These are phyloP conservation scores for Lissonota sp. DNA, from an alignment of 2,888 invertebrate genomes.

Conservation along the genomic window DNA sequence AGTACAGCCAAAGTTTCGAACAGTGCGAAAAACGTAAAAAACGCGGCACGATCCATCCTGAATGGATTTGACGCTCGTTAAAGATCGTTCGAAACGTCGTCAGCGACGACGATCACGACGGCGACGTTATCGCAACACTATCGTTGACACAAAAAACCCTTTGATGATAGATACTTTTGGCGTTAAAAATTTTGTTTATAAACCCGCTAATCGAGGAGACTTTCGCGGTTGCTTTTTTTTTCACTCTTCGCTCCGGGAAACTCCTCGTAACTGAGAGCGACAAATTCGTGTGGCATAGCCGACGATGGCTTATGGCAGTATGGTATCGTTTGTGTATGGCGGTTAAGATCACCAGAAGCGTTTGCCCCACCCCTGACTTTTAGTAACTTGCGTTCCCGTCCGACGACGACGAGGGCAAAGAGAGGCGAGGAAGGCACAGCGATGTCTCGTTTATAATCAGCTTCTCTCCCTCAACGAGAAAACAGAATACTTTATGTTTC, in stretches of 20 bases:
- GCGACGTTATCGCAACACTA: slow-evolving; percentile 31
- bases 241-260: slow-evolving; percentile 17
- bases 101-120: slow-evolving; percentile 59
- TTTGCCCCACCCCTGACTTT: slow-evolving; percentile 58
- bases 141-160: slow-evolving; percentile 30
- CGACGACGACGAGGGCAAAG: not conserved
- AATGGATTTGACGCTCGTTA: slow-evolving; percentile 69
- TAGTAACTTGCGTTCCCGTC: not conserved
- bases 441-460: slow-evolving; percentile 59
- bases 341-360: slow-evolving; percentile 22
- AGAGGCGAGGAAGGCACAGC: not conserved
- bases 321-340: slow-evolving; percentile 41
- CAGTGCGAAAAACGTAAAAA: slow-evolving; percentile 69
- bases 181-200: no score
- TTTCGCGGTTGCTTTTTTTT: slow-evolving; percentile 1
- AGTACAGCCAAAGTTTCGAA: slow-evolving; percentile 65
- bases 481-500: slow-evolving; percentile 40
- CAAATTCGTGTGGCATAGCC: slow-evolving; percentile 67
- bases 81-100: slow-evolving; percentile 75
- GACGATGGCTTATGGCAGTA: slow-evolving; percentile 37
- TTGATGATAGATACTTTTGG: slow-evolving; percentile 17
- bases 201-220: not conserved
- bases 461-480: slow-evolving; percentile 46
- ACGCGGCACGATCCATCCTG: slow-evolving; percentile 78
- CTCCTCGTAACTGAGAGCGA: slow-evolving; percentile 65